These are phyloP conservation scores for Poicephalus meyeri DNA, from an alignment of 2,113 vertebrate genomes.

Conservation along the genomic window DNA sequence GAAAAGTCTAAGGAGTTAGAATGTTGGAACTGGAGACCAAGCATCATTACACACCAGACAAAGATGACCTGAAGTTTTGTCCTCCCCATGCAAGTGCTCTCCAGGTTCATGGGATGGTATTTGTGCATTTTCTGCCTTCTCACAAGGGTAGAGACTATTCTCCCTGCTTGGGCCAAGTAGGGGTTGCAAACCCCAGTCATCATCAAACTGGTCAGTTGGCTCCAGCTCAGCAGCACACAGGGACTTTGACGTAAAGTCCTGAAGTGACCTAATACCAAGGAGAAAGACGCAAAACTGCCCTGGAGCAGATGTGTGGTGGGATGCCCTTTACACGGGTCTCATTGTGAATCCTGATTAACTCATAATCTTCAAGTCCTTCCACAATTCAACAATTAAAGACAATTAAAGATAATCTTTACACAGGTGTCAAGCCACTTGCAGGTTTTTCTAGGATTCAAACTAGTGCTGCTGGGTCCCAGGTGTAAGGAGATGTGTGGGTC, in stretches of 20 bases:
- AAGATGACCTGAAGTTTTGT: not conserved
- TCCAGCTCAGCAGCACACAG: not conserved
- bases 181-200: not conserved
- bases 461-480: not conserved
- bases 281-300: not conserved
- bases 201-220: not conserved
- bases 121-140: not conserved
- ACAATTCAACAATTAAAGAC: not conserved
- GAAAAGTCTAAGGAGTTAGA: not conserved
- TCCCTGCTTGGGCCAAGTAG: not conserved
- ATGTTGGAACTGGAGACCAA: not conserved
- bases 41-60: not conserved
- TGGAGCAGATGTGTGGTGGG: not conserved
- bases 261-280: not conserved
- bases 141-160: rapidly evolving
- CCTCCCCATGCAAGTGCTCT: not conserved
- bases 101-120: not conserved
- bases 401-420: not conserved
- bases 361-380: not conserved
- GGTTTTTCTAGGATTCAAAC: not conserved
- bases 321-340: not conserved
- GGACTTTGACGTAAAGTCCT: not conserved
- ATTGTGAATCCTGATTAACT: not conserved
- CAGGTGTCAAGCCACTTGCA: not conserved
- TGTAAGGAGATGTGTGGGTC: not conserved